Conservation (phyloP, 2,888 invertebrate genomes). For the Esperia sulphurella region DNA sequence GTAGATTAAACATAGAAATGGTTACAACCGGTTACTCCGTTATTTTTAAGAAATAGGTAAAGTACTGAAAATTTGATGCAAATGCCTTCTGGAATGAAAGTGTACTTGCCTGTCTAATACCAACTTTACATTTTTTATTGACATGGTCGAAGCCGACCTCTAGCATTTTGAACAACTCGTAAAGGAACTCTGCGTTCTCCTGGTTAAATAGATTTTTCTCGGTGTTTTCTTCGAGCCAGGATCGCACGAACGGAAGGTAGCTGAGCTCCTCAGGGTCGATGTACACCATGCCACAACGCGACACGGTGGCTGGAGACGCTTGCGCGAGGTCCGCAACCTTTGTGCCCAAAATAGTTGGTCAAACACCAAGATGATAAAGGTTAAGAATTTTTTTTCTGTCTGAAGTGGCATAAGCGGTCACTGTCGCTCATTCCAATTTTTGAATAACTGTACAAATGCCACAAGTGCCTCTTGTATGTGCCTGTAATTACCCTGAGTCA, state of each 20-base stretch:
- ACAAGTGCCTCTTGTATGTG: too few species aligned
- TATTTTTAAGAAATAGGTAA: too few species aligned
- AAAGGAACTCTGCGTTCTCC: slow-evolving; percentile 82
- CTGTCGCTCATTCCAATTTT: too few species aligned
- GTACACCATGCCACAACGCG: slow-evolving; percentile 93
- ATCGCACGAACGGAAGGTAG: slow-evolving; percentile 88
- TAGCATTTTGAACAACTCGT: slow-evolving; percentile 84
- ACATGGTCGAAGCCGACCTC: slow-evolving; percentile 83
- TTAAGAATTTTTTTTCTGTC: too few species aligned
- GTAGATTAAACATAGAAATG: too few species aligned
- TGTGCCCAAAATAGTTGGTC: neutral
- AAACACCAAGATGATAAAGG: too few species aligned
- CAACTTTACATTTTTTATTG: slow-evolving; percentile 82
- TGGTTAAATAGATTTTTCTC: slow-evolving; percentile 68
- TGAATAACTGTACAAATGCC: too few species aligned
- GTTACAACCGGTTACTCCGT: too few species aligned
- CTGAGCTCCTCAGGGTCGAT: slow-evolving; percentile 91
- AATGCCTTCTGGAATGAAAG: neutral
- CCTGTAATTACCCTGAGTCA: too few species aligned
- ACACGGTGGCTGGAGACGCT: slow-evolving; percentile 94
- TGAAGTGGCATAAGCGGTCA: too few species aligned
- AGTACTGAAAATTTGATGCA: too few species aligned
- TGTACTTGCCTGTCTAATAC: slow-evolving; percentile 85
- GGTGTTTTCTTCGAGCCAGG: slow-evolving; percentile 83
- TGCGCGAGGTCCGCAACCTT: slow-evolving; percentile 89